These are phyloP conservation scores for Borostomias antarcticus DNA, from an alignment of 2,797 vertebrate genomes.

Conservation along the genomic window DNA sequence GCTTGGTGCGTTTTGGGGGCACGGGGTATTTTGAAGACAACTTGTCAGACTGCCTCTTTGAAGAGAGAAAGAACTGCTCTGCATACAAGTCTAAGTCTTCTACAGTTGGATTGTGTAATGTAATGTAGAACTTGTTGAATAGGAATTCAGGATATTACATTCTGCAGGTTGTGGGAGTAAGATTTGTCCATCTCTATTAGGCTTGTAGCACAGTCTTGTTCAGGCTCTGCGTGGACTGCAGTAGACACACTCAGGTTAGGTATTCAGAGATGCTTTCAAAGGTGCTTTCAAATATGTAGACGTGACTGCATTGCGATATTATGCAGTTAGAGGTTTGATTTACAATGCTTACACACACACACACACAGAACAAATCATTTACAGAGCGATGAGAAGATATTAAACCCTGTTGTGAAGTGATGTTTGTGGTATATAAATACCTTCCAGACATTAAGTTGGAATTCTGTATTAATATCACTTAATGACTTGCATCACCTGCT, in stretches of 20 bases:
- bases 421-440: constrained; percentile 42
- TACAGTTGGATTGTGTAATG: constrained; percentile 31
- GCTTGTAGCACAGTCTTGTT: not conserved
- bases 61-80: constrained; percentile 31
- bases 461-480: constrained; percentile 43
- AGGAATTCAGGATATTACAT: constrained; percentile 29
- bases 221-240: too few relatives aligned
- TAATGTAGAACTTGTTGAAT: constrained; percentile 46
- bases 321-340: too few relatives aligned
- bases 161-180: constrained; percentile 4
- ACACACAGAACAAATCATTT: constrained; percentile 18
- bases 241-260: too few relatives aligned
- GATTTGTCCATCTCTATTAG: not conserved
- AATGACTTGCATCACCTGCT: constrained; percentile 36
- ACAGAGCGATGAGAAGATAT: constrained; percentile 19
- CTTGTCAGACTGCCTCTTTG: constrained; percentile 40
- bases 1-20: constrained; percentile 46
- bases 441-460: constrained; percentile 25
- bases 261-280: not conserved
- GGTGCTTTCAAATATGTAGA: not conserved
- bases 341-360: not conserved
- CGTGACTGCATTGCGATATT: not conserved
- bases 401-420: constrained; percentile 24
- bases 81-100: constrained; percentile 35
- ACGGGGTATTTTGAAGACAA: constrained; percentile 46